Conservation (phyloP, 2,888 invertebrate genomes). For the Rhamphomyia laevipes region DNA sequence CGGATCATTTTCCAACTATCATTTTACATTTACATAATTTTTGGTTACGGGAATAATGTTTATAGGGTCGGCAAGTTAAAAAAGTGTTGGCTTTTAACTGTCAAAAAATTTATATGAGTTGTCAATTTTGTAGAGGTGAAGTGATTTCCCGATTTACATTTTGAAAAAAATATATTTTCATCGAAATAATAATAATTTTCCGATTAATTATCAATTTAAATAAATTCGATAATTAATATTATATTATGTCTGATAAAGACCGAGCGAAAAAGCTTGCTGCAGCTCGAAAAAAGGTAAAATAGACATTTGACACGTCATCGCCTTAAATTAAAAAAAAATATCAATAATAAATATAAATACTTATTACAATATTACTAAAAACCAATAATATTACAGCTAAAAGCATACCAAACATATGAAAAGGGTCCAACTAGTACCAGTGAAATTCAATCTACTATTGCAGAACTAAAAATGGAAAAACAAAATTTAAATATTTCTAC, state of each 20-base stretch:
- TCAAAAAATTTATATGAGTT: too few relatives aligned
- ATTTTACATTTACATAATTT: too few relatives aligned
- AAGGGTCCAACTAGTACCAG: background rate
- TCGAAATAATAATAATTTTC: too few relatives aligned
- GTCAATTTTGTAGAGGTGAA: too few relatives aligned
- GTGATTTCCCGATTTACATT: too few relatives aligned
- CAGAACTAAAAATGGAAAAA: background rate
- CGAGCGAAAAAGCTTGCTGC: conserved; percentile 33
- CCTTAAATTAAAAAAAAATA: background rate
- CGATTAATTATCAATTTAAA: too few relatives aligned
- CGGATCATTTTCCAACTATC: too few relatives aligned
- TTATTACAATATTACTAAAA: conserved; percentile 8
- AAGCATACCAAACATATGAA: conserved; percentile 28
- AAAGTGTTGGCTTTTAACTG: too few relatives aligned
- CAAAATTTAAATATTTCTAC: conserved; percentile 3
- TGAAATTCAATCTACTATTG: background rate
- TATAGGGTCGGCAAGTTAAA: too few relatives aligned
- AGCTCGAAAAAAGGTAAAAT: conserved; percentile 32
- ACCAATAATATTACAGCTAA: conserved; percentile 19
- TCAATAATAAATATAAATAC: background rate
- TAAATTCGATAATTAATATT: too few relatives aligned
- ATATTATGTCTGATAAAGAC: background rate
- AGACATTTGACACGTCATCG: conserved; percentile 5
- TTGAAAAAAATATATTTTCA: too few relatives aligned
- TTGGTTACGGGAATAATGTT: too few relatives aligned